Evolutionary conservation across 2,797 vertebrate species (phyloP).

Genomic region (Luscinia luscinia): DNA sequence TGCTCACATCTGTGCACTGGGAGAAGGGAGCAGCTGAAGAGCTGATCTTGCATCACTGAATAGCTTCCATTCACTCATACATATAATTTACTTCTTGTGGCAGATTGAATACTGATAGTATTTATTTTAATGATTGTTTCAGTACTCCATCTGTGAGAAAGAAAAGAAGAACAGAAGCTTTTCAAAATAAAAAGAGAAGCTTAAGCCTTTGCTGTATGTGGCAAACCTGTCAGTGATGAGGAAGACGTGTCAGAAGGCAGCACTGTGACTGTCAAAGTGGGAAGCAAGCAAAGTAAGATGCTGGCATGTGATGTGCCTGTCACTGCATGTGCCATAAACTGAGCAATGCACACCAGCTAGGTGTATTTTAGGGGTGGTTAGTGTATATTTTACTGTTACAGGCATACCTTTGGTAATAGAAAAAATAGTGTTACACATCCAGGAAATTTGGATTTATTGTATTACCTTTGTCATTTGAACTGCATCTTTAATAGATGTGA

Average conservation of each 20-base stretch:
- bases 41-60: not conserved
- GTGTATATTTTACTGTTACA: not conserved
- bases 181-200: slow-evolving; percentile 40
- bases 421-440: not conserved
- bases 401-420: not conserved
- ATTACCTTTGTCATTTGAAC: not conserved
- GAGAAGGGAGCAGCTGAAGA: not conserved
- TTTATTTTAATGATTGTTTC: slow-evolving; percentile 50
- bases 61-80: not conserved
- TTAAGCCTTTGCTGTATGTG: slow-evolving; percentile 18
- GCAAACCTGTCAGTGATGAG: slow-evolving; percentile 48
- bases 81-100: slow-evolving; percentile 60
- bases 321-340: not conserved
- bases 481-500: not conserved
- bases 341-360: not conserved
- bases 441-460: not conserved
- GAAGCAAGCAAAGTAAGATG: not conserved
- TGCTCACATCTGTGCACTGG: not conserved
- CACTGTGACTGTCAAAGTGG: not conserved
- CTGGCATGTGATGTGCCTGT: not conserved
- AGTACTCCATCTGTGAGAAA: slow-evolving; percentile 5
- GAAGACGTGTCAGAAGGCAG: slow-evolving; percentile 12
- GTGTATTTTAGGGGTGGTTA: not conserved
- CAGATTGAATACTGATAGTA: slow-evolving; percentile 39
- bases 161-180: slow-evolving; percentile 53